Conservation (phyloP, 2,113 vertebrate species). For the Heteronetta atricapilla region DNA sequence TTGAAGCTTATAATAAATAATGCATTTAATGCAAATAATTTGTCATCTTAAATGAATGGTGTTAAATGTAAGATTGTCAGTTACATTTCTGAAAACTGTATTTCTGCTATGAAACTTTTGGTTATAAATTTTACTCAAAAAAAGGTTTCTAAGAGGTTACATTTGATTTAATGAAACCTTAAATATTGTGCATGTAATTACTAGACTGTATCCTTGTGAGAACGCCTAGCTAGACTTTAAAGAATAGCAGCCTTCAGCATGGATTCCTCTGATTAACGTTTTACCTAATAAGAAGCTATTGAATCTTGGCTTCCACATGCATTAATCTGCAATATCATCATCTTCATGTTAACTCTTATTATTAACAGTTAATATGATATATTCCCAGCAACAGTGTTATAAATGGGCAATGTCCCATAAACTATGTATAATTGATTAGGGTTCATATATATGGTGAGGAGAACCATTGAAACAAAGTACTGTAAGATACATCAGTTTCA, state of each 20-base stretch:
- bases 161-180: neutral
- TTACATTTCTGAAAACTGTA: neutral
- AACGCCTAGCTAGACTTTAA: neutral
- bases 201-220: neutral
- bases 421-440: neutral
- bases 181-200: neutral
- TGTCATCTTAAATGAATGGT: neutral
- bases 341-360: neutral
- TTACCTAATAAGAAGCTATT: neutral
- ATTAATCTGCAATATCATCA: neutral
- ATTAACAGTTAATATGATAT: neutral
- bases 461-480: neutral
- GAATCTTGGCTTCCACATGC: neutral
- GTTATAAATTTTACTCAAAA: neutral
- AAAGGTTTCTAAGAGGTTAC: neutral
- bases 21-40: conserved; percentile 31
- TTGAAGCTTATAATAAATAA: conserved; percentile 29
- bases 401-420: neutral
- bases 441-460: neutral
- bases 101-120: neutral
- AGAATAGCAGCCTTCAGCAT: neutral
- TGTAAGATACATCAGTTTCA: neutral
- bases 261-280: neutral
- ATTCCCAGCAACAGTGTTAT: neutral
- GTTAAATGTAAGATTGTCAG: neutral